A percentile compares a stretch with the other conserved stretches of the same genome.
Conservation (phyloP, 2,113 vertebrate genomes). For the Dicaeum eximium region DNA sequence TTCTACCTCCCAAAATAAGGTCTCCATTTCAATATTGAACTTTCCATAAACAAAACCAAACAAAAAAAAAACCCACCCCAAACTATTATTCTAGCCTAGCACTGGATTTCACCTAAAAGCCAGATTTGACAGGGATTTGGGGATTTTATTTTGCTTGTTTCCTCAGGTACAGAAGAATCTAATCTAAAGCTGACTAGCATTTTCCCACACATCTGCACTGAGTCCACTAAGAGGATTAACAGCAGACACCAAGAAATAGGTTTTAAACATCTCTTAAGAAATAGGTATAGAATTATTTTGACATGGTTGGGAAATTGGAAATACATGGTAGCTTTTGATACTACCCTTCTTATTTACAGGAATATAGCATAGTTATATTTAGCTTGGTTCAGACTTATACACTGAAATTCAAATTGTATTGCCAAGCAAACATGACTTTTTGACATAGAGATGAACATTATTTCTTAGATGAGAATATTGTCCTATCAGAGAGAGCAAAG, state of each 20-base stretch:
- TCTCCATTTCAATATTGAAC: background rate
- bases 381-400: background rate
- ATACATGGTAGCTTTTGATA: background rate
- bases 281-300: background rate
- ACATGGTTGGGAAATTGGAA: background rate
- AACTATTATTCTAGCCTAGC: background rate
- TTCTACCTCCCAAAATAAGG: background rate
- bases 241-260: background rate
- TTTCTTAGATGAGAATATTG: background rate
- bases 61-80: too few relatives aligned
- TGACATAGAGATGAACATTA: background rate
- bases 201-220: background rate
- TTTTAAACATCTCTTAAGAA: background rate
- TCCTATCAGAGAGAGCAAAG: background rate
- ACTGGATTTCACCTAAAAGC: background rate
- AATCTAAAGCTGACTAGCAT: background rate
- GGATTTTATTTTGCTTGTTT: background rate
- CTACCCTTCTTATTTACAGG: background rate
- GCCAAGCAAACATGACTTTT: background rate
- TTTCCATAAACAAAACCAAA: background rate
- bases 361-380: background rate
- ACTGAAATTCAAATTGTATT: background rate
- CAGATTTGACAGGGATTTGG: background rate
- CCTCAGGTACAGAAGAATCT: background rate
- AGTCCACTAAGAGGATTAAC: constrained; percentile 12